Evolutionary conservation across 2,888 invertebrate genomes (phyloP).

Genomic region (Meiosimyza decipiens): DNA sequence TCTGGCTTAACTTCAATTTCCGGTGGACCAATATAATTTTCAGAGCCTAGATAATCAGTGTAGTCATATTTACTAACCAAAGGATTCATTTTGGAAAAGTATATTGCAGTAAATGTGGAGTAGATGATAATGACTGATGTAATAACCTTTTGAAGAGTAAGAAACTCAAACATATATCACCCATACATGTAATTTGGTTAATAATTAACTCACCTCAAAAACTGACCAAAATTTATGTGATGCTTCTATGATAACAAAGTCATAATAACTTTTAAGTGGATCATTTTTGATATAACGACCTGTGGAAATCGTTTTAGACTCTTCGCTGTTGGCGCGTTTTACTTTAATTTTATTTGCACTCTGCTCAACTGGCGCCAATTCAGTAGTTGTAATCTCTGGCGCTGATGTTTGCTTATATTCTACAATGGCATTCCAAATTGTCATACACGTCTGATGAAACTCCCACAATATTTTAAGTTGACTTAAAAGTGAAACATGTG

Average conservation of each 20-base stretch:
- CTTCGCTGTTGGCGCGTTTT: neutral
- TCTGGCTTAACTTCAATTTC: neutral
- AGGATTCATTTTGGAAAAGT: slow-evolving; percentile 23
- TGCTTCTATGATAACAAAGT: slow-evolving; percentile 22
- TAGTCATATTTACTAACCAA: slow-evolving; percentile 28
- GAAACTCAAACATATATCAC: neutral
- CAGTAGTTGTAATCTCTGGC: neutral
- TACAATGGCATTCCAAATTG: neutral
- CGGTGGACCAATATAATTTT: slow-evolving; percentile 13
- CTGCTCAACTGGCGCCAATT: neutral
- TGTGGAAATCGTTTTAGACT: neutral
- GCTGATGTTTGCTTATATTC: neutral
- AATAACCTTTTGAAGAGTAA: neutral
- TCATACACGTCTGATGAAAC: neutral
- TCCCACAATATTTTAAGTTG: neutral
- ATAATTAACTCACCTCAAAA: slow-evolving; percentile 7
- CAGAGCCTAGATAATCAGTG: slow-evolving; percentile 18
- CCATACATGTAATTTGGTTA: neutral
- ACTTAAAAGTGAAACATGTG: neutral
- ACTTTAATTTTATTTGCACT: neutral
- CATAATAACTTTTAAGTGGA: slow-evolving; percentile 21
- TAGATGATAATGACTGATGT: slow-evolving; percentile 18
- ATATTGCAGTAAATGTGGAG: slow-evolving; percentile 24
- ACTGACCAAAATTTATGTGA: slow-evolving; percentile 29
- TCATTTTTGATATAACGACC: slow-evolving; percentile 2